Conservation (phyloP, 1,140 invertebrate species). For the Drosophila pachea region DNA sequence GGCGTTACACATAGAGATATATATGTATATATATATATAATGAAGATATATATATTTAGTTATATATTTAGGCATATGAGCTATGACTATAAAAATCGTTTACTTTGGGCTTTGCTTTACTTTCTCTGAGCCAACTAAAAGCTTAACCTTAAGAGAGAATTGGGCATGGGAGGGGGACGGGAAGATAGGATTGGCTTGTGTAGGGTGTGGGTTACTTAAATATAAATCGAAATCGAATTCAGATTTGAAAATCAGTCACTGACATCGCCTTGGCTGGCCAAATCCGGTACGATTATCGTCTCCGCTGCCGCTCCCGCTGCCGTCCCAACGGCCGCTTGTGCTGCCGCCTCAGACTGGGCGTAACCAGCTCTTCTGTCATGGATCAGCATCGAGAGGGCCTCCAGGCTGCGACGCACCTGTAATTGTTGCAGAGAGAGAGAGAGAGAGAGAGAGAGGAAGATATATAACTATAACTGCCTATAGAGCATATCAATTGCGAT, state of each 20-base stretch:
- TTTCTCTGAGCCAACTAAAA: conserved; percentile 27
- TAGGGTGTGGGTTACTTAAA: background rate
- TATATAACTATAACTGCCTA: background rate
- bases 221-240: background rate
- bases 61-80: conserved; percentile 8
- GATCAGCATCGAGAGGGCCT: conserved; percentile 69
- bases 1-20: background rate
- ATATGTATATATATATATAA: conserved; percentile 20
- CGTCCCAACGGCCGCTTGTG: conserved; percentile 1
- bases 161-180: background rate
- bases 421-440: background rate
- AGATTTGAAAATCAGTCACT: conserved; percentile 56
- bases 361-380: conserved; percentile 56
- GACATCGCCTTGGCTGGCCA: conserved; percentile 32
- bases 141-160: conserved; percentile 12
- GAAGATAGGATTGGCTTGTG: background rate
- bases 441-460: background rate
- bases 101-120: conserved; percentile 27
- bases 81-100: conserved; percentile 41
- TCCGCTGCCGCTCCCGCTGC: background rate
- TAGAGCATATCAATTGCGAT: background rate
- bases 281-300: background rate
- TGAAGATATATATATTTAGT: conserved; percentile 10
- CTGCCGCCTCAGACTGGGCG: conserved; percentile 9
- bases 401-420: conserved; percentile 68